These are phyloP conservation scores for Tragelaphus scriptus DNA, from an alignment of 2,113 vertebrate genomes.

Conservation along the genomic window DNA sequence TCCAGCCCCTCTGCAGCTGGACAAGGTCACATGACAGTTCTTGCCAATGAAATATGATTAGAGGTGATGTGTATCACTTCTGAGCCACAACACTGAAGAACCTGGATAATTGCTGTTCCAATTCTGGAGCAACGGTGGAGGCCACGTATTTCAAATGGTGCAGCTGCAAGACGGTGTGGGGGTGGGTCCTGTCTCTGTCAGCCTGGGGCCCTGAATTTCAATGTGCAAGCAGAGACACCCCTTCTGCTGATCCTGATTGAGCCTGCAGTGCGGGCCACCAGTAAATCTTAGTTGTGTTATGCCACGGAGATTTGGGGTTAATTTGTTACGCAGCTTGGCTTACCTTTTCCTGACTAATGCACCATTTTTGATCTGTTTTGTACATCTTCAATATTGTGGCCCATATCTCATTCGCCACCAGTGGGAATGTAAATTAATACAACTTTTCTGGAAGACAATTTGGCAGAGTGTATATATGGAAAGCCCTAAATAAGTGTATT, in stretches of 20 bases:
- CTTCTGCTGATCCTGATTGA: not conserved
- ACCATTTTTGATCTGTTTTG: not conserved
- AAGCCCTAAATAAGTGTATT: constrained; percentile 53
- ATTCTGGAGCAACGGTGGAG: not conserved
- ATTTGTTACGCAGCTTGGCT: constrained; percentile 29
- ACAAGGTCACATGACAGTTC: not conserved
- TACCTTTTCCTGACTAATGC: not conserved
- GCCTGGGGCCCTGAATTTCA: not conserved
- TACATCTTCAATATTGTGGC: not conserved
- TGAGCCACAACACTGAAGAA: not conserved
- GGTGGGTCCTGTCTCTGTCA: not conserved
- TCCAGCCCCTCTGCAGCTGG: not conserved
- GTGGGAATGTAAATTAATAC: constrained; percentile 36
- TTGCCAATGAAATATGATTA: not conserved
- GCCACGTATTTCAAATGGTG: not conserved
- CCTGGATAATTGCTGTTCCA: not conserved
- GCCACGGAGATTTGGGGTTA: not conserved
- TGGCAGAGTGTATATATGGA: not conserved
- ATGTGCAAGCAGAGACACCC: not conserved
- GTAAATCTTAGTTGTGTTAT: not conserved
- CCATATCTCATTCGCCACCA: not conserved
- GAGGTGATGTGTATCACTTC: not conserved
- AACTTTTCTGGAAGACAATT: constrained; percentile 23
- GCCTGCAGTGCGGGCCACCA: not conserved
- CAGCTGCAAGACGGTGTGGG: not conserved